Conservation (phyloP, 1,140 invertebrate species). For the Lepidurus apus region DNA sequence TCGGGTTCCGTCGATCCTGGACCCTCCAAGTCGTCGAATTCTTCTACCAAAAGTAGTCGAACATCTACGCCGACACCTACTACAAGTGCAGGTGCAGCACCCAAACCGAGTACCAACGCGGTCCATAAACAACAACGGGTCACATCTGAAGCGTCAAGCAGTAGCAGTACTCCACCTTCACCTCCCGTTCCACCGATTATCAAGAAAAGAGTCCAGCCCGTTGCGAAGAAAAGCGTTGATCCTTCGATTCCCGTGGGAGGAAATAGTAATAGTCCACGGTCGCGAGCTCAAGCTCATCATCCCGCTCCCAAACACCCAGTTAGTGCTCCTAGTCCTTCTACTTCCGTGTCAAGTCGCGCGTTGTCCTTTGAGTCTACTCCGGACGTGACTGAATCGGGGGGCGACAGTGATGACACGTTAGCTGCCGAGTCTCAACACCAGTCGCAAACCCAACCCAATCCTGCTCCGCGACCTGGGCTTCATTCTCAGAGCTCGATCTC, state of each 20-base stretch:
- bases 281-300: not conserved
- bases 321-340: not conserved
- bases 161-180: not conserved
- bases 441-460: not conserved
- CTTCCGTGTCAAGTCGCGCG: conserved; percentile 11
- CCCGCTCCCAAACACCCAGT: not conserved
- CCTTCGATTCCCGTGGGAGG: not conserved
- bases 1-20: not conserved
- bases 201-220: not conserved
- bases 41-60: not conserved
- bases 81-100: not conserved
- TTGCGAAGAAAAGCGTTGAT: not conserved
- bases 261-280: not conserved
- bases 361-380: not conserved
- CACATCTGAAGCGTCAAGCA: not conserved
- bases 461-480: not conserved
- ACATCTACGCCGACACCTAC: not conserved
- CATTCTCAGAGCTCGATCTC: not conserved
- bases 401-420: not conserved
- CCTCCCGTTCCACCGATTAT: not conserved
- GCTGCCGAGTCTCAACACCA: not conserved
- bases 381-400: not conserved
- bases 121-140: not conserved
- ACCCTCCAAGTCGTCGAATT: not conserved
- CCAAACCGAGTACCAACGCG: not conserved